Percentiles rank a stretch among this genome's conserved stretches.
phyloP scores from a whole-genome alignment of 2,888 invertebrate genomes.

The Drosophila peninsularis region DNA sequence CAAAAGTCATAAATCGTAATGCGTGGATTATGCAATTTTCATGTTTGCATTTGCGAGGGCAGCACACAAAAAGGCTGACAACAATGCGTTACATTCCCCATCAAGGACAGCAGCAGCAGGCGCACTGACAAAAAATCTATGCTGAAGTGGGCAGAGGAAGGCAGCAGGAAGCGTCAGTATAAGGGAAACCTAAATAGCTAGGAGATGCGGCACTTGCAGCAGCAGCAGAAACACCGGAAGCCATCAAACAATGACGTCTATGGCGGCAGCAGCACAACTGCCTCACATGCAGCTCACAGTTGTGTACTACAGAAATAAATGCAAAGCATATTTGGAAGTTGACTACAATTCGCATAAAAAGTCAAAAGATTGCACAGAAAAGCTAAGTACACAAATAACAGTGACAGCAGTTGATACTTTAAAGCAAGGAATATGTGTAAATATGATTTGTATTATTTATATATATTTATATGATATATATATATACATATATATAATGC shows the following conservation, averaged over 20 bases:
- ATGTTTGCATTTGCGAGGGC: constrained; percentile 70
- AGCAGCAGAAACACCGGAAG: constrained; percentile 60
- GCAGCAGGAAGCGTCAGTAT: constrained; percentile 55
- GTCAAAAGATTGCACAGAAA: constrained; percentile 16
- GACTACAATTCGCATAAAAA: constrained; percentile 16
- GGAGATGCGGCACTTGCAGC: constrained; percentile 53
- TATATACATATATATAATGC: too few species aligned
- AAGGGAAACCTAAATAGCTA: constrained; percentile 67
- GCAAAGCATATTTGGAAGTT: constrained; percentile 12
- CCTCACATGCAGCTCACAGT: constrained; percentile 20
- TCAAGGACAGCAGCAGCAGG: constrained; percentile 27
- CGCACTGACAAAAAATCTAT: constrained; percentile 47
- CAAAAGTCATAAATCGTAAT: constrained; percentile 81
- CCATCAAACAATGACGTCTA: constrained; percentile 73
- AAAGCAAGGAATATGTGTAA: neutral
- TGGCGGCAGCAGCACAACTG: constrained; percentile 35
- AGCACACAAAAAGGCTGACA: constrained; percentile 62
- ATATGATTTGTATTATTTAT: too few species aligned
- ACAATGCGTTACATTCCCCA: constrained; percentile 71
- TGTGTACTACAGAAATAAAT: constrained; percentile 11
- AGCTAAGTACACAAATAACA: constrained; percentile 10
- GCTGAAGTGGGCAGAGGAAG: constrained; percentile 28
- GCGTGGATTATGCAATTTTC: constrained; percentile 82
- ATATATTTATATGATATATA: too few species aligned
- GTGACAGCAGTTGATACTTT: neutral